Evolutionary conservation across 1,140 invertebrate species (phyloP).

Genomic region (Pogonus chalceus): DNA sequence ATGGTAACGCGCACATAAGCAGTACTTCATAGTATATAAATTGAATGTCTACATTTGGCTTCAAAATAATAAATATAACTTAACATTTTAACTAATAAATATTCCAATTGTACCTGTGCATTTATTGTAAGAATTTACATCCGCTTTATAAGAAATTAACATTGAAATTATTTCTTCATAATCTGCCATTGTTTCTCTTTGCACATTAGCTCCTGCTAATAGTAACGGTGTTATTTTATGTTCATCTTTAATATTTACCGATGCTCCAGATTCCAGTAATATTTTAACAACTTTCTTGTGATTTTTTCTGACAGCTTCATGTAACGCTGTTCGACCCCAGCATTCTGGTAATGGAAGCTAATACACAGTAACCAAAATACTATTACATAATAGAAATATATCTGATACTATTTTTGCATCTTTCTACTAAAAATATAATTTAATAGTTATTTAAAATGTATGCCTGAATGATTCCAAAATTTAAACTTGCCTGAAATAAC

Average conservation of each 20-base stretch:
- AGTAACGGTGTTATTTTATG: slow-evolving; percentile 24
- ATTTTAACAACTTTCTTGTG: background rate
- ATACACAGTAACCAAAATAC: background rate
- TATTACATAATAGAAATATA: background rate
- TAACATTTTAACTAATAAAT: too few species aligned
- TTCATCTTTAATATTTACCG: slow-evolving; percentile 22
- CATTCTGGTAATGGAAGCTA: slow-evolving; percentile 17
- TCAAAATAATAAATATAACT: too few species aligned
- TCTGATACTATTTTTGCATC: too few species aligned
- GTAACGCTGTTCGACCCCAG: slow-evolving; percentile 16
- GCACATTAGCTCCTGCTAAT: slow-evolving; percentile 19
- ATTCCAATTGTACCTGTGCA: slow-evolving; percentile 16
- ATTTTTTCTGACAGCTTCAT: background rate
- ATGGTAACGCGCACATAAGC: too few species aligned
- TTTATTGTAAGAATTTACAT: slow-evolving; percentile 12
- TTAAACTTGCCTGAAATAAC: too few species aligned
- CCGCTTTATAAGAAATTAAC: slow-evolving; percentile 10
- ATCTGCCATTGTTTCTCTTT: background rate
- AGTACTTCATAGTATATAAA: too few species aligned
- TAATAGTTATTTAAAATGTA: too few species aligned
- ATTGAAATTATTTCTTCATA: slow-evolving; percentile 10
- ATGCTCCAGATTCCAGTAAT: slow-evolving; percentile 16
- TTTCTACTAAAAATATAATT: too few species aligned
- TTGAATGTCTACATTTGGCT: too few species aligned
- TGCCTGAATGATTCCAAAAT: too few species aligned